Conservation (phyloP, 2,888 invertebrate genomes). For the Loripinus fragilis region DNA sequence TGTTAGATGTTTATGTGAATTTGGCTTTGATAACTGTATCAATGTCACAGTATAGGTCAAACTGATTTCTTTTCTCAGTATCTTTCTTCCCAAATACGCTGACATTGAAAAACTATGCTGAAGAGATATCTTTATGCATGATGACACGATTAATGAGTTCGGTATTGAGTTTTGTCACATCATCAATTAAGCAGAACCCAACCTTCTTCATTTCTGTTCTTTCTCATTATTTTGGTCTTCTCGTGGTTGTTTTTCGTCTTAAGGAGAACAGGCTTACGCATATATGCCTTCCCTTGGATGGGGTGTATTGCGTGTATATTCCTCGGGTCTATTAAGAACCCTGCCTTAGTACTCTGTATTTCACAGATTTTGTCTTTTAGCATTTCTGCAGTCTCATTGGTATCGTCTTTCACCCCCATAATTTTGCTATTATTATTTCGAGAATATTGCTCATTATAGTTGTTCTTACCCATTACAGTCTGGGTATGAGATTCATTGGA, state of each 20-base stretch:
- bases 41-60: too few species aligned
- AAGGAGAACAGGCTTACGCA: constrained; percentile 9
- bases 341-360: neutral
- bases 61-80: neutral
- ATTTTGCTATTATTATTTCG: constrained; percentile 18
- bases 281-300: constrained; percentile 19
- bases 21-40: too few species aligned
- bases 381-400: too few species aligned
- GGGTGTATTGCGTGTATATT: neutral
- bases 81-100: constrained; percentile 22
- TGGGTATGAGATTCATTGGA: neutral
- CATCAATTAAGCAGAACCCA: constrained; percentile 14
- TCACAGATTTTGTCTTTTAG: constrained; percentile 4
- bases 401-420: neutral
- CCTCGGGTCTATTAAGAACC: neutral
- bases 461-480: constrained; percentile 2
- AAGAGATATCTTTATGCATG: too few species aligned
- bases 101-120: too few species aligned
- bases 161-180: constrained; percentile 24
- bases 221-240: too few species aligned
- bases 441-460: constrained; percentile 20
- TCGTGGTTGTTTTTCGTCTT: constrained; percentile 13
- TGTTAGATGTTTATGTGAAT: too few species aligned
- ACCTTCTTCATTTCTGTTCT: constrained; percentile 18
- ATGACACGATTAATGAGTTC: too few species aligned